Base-by-base conservation (phyloP, 2,888 invertebrate species). In the Saturnia pavonia region DNA sequence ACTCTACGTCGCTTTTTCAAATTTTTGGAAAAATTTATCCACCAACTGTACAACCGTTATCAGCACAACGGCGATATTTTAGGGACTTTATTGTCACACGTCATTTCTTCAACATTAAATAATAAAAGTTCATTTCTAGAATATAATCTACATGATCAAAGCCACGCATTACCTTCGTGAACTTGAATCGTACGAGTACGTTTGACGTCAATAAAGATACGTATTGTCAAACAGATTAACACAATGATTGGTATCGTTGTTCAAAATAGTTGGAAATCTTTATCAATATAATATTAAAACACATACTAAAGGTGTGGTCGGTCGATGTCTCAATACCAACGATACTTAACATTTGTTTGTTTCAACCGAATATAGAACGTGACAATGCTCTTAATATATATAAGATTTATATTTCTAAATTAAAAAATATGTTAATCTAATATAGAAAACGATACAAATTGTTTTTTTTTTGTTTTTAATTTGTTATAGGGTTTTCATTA, bases 191-290 rank as follows among this genome's bases (percentile, higher is more conserved):
- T 40, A 25, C 3, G 34, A 34, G 25, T 57, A 40, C 34, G n/a
- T n/a, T 8, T 65, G 65, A 65, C 65, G 65, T 65, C 65, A 65
- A 19, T 40, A 65, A 19, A 40, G 65, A 65, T 65, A 65, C 40
- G 65, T 14, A 40, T 65, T 65, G 65, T 65, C 65, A 65, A 65
- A 19, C 65, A 40, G 65, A 65, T 65, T 65, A 65, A n/a, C 8
- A 40, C 1, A 7, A 65, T n/a, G 65, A 65, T 40, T n/a, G 8
- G 11, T 40, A 40, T 27, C 57, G 27, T 60, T 25, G 57, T 27
- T 12, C 12, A 27, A 60, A 60, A 60, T 60, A 25, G 25, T 27
- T 60, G 25, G n/a, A 27, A 60, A 60, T 60, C 27, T 25, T 60
- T 60, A 60, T 60, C 57, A 27, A 2, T 60, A 14, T 27, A 14